Base-by-base conservation (phyloP, 1,140 invertebrate genomes). In the Carposina sasakii region DNA sequence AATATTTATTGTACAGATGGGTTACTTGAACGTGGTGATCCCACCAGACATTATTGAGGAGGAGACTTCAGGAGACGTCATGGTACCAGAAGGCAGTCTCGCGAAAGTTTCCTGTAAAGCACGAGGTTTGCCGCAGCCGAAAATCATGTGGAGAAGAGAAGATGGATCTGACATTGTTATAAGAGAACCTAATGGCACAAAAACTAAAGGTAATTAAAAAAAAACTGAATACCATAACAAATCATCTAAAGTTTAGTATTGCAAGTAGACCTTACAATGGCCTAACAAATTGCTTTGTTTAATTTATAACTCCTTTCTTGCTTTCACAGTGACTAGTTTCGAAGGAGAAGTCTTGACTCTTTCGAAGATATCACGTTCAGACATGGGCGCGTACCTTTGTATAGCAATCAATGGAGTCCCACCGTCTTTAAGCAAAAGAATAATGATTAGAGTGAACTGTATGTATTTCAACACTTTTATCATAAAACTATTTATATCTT, bases 301-400 rank as follows among this genome's bases (percentile, higher is more conserved):
- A n/a, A n/a, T n/a, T n/a, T n/a, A n/a, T n/a, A n/a, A n/a, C n/a
- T n/a, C n/a, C n/a, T n/a, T 36, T 53, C 42, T 57, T 37, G 57
- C 50, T 52, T 44, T 26, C 15, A 6, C 36, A 92, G 90, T 90
- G 1, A 73, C 85, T 15, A 81, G 88, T 8, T 88, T 84, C 52
- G 85, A 91, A 55, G 92, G 93, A 30, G 91, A 94, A 64, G 89
- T 92, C 10, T 76, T 96, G 47, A 90, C 90, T 56, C 85, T 96
- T 53, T 88, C 87, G 34, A 94, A 94, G 85, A 93, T 96, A 61
- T 92, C 91, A 48, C 87, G 95, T 43, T 90, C 91, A 43, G 93
- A 96, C 75, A 96, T 96, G 94, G 93, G 92, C n/a, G 91, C 92
- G 45, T 96, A 95, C 79, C 84, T 94, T 37, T 95, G 93, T 77